Base-by-base conservation (phyloP, 2,113 vertebrate species). In the Rhineura floridana region DNA sequence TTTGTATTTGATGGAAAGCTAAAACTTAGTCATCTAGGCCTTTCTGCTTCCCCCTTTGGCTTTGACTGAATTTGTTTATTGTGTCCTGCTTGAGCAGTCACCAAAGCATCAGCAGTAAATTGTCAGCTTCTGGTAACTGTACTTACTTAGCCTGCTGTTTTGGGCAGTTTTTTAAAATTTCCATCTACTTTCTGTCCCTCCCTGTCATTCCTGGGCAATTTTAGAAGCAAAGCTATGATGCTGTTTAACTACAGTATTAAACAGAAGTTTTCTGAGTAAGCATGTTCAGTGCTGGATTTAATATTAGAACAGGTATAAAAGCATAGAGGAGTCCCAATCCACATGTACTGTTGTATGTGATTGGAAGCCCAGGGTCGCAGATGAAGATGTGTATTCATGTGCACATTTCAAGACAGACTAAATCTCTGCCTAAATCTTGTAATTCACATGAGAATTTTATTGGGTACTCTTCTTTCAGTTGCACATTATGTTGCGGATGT, bases 81-180 rank as follows among this genome's bases (percentile, higher is more conserved):
- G 69, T 88, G 76, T 93, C 91, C 93, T 92, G 91, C 91, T 93
- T 92, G 93, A 95, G 65, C 81, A 85, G 67, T 79, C 91, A 67
- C 85, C 11, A 83, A 80, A 77, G 81, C 81, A 59, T 91, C 83
- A 93, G 81, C 50, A 81, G 70, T 89, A 87, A 88, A 90, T 84
- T 46, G 69, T 62, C 81, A 0, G 15, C 78, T 90, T 95, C 93
- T 23, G 50, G 91, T 92, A 89, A 88, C 83, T 80, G 79, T 48
- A 0, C 86, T 91, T 69, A 0, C 87, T 91, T 65, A 87, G 77
- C 90, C 85, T 91, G 90, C 89, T 93, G 90, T 0, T 85, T 94
- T 93, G 92, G 91, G 88, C 92, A 92, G 39, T 59, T 82, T 39
- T 83, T 25, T 19, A 30, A 33, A 77, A 7, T 84, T 80, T 76